phyloP scores from a whole-genome alignment of 2,888 invertebrate genomes.

The Dryomyza anilis region DNA sequence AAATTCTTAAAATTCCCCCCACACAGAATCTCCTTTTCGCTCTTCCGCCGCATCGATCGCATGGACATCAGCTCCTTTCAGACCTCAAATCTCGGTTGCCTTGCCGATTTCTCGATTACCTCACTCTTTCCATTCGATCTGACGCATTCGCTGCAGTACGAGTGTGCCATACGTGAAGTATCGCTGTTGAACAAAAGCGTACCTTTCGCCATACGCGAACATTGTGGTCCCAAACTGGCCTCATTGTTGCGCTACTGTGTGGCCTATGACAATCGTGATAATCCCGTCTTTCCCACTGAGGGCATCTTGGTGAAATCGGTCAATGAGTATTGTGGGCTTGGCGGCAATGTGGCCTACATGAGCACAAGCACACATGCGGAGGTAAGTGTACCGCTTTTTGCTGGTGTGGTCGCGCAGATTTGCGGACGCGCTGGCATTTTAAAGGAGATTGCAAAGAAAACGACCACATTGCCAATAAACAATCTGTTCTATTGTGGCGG shows the following conservation, averaged over 20 bases:
- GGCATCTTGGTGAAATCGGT: conserved; percentile 76
- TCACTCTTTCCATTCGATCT: conserved; percentile 66
- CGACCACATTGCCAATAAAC: conserved; percentile 52
- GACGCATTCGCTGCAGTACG: conserved; percentile 86
- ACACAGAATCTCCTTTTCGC: conserved; percentile 70
- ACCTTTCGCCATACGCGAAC: conserved; percentile 86
- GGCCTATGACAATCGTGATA: conserved; percentile 80
- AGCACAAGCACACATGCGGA: conserved; percentile 81
- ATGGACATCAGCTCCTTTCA: conserved; percentile 70
- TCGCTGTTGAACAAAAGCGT: conserved; percentile 73
- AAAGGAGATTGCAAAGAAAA: conserved; percentile 50
- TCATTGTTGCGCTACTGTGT: conserved; percentile 83
- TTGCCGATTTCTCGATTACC: conserved; percentile 75
- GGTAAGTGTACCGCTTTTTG: conserved; percentile 69
- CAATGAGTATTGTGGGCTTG: conserved; percentile 83
- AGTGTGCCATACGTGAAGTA: conserved; percentile 82
- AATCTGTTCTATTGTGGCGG: conserved; percentile 71
- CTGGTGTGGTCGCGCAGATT: conserved; percentile 57
- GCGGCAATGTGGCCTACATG: conserved; percentile 89
- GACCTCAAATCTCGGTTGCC: conserved; percentile 76
- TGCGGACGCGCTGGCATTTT: conserved; percentile 56
- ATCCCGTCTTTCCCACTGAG: conserved; percentile 76
- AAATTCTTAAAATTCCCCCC: not conserved
- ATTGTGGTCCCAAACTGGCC: conserved; percentile 83
- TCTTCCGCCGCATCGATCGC: conserved; percentile 70